Percentiles rank a stretch among this genome's conserved stretches.
Conservation (phyloP, 2,888 invertebrate genomes). For the Mythimna pallens region DNA sequence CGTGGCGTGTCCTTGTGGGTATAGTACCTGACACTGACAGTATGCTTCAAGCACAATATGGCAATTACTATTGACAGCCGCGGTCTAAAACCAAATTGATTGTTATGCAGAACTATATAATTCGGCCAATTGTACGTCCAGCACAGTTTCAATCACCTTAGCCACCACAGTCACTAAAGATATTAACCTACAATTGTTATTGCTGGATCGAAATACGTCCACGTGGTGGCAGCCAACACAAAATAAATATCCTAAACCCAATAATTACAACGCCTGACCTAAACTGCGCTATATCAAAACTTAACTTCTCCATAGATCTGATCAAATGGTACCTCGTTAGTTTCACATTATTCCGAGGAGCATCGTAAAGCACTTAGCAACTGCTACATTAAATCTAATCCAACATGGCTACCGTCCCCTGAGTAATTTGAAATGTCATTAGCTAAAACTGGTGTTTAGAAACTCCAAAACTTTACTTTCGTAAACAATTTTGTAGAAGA, state of each 20-base stretch:
- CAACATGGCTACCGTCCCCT: conserved; percentile 21
- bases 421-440: conserved; percentile 34
- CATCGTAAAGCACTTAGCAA: conserved; percentile 40
- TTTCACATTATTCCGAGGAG: conserved; percentile 35
- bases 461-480: conserved; percentile 12
- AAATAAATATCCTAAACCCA: not conserved
- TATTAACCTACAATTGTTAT: too few species aligned
- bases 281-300: not conserved
- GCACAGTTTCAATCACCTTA: too few species aligned
- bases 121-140: too few species aligned
- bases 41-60: too few species aligned
- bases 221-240: too few species aligned
- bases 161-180: too few species aligned
- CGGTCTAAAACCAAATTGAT: too few species aligned
- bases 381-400: conserved; percentile 33
- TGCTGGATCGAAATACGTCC: too few species aligned
- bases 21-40: too few species aligned
- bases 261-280: not conserved
- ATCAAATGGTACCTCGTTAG: conserved; percentile 39
- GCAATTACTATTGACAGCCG: too few species aligned
- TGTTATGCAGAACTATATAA: too few species aligned
- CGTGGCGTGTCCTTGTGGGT: too few species aligned
- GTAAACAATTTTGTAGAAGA: conserved; percentile 27
- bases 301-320: conserved; percentile 29
- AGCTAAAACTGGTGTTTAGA: conserved; percentile 22